phyloP scores from a whole-genome alignment of 2,888 invertebrate genomes.

The Drosophila glabriapex region DNA sequence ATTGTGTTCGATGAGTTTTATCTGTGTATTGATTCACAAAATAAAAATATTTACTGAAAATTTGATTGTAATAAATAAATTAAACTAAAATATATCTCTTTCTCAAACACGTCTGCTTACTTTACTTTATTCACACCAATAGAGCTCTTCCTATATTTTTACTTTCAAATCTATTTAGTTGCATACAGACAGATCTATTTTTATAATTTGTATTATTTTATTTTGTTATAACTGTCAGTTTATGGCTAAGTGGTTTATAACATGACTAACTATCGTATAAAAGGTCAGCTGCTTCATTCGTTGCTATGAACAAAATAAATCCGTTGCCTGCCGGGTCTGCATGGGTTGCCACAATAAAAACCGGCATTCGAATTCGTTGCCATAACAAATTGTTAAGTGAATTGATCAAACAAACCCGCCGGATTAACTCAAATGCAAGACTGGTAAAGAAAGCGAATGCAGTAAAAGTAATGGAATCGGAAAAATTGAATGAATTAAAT shows the following conservation, averaged over 20 bases:
- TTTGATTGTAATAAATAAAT: not conserved
- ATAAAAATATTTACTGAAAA: not conserved
- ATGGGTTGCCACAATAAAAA: not conserved
- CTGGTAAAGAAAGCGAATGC: not conserved
- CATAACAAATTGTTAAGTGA: conserved; percentile 44
- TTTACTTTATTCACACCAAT: fast-evolving
- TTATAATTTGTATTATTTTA: no score
- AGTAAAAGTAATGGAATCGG: conserved; percentile 76
- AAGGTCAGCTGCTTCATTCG: conserved; percentile 22
- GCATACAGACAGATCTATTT: not conserved
- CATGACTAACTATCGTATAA: conserved; percentile 15
- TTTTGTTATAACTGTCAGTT: not conserved
- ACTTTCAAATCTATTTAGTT: not conserved
- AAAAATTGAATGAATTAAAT: conserved; percentile 86
- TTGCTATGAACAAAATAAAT: conserved; percentile 26
- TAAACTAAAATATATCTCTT: not conserved
- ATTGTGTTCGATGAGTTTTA: not conserved
- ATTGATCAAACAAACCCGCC: conserved; percentile 62
- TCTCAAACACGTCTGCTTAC: not conserved
- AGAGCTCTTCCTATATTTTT: not conserved
- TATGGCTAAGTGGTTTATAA: conserved; percentile 1
- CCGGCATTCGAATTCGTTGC: conserved; percentile 47
- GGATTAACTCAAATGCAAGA: conserved; percentile 9
- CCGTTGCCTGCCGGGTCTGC: not conserved
- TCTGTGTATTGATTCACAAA: not conserved